These are phyloP conservation scores for Dendronephthya gigantea DNA, from an alignment of 64 coral and sea anemone genomes.

Conservation along the genomic window DNA sequence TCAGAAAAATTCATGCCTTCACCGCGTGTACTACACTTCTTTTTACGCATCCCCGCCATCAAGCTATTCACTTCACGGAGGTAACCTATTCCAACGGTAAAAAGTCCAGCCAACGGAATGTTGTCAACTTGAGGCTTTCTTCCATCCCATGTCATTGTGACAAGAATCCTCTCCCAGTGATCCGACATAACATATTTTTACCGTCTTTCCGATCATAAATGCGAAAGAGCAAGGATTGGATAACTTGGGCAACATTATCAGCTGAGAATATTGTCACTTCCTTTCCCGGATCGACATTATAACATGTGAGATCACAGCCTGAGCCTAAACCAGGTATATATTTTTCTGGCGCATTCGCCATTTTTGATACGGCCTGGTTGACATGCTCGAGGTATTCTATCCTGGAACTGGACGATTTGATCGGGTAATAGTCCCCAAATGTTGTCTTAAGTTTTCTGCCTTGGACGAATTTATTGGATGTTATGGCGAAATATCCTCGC, in stretches of 20 bases:
- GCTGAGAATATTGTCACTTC: background rate
- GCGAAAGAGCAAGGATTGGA: background rate
- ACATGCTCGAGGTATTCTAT: background rate
- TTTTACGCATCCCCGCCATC: background rate
- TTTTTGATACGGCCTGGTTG: background rate
- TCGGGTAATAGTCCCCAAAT: background rate
- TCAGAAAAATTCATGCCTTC: background rate
- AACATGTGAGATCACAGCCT: background rate
- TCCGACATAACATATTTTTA: background rate
- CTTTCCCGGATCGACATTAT: background rate
- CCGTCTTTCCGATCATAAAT: background rate
- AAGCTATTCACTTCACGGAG: background rate
- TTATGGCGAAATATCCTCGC: background rate
- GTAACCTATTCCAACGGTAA: background rate
- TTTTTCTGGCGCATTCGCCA: background rate
- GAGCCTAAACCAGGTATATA: background rate
- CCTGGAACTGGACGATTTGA: background rate
- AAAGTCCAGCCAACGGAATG: background rate
- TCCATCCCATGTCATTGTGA: background rate
- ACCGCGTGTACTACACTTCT: background rate
- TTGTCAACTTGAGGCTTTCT: background rate
- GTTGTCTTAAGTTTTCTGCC: background rate
- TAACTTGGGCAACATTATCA: background rate
- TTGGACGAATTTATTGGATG: background rate
- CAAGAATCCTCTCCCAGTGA: background rate